Conservation (phyloP, 2,113 vertebrate species). For the Suricata suricatta region DNA sequence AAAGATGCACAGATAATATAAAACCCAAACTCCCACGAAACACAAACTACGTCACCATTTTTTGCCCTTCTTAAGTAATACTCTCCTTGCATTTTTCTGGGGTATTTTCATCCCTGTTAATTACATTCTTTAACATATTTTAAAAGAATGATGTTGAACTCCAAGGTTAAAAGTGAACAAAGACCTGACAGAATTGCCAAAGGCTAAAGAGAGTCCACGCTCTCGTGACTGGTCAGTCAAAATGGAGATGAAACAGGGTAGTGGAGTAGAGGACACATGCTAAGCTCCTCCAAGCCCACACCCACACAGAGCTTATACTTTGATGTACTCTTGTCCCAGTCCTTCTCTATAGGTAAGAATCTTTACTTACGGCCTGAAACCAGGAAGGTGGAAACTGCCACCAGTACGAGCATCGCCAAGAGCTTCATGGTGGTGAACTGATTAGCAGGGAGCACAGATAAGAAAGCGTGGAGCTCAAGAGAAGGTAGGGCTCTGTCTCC, state of each 20-base stretch:
- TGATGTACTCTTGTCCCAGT: neutral
- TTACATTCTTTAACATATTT: neutral
- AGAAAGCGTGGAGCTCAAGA: neutral
- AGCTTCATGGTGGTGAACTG: neutral
- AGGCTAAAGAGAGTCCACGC: neutral
- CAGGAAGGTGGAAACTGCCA: neutral
- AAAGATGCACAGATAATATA: neutral
- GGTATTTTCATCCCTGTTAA: no score
- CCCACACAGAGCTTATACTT: neutral
- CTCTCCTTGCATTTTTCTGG: no score
- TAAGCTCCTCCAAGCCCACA: neutral
- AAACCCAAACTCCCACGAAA: neutral
- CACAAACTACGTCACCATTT: neutral
- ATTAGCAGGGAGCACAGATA: neutral
- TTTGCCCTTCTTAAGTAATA: neutral
- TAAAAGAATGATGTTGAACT: neutral
- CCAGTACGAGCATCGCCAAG: neutral
- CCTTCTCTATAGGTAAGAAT: neutral
- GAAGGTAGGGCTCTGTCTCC: no score
- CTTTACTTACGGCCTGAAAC: slow-evolving; percentile 36
- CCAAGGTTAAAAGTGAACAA: neutral
- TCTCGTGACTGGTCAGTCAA: neutral
- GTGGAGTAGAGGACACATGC: no score
- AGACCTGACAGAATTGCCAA: neutral
- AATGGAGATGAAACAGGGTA: neutral